Percentiles rank a stretch among this genome's conserved stretches.
Conservation (phyloP, 2,113 vertebrate genomes). For the Urocolius indicus region DNA sequence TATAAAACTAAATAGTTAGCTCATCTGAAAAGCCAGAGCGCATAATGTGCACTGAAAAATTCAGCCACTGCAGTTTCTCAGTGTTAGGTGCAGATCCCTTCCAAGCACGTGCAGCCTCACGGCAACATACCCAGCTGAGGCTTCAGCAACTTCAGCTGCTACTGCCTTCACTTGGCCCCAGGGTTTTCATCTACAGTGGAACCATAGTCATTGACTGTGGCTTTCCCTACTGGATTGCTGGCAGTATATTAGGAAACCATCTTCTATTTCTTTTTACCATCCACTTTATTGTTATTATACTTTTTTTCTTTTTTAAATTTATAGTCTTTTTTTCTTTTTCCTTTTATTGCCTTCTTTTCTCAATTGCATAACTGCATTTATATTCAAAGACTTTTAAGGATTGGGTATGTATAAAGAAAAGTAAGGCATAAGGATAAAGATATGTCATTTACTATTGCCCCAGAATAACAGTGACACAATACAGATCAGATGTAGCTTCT, state of each 20-base stretch:
- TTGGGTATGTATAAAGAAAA: not conserved
- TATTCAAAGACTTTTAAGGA: not conserved
- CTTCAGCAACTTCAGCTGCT: not conserved
- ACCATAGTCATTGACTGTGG: accelerated
- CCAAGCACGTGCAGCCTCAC: not conserved
- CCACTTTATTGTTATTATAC: not conserved
- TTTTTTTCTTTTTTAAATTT: not conserved
- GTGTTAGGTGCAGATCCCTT: accelerated
- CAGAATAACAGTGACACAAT: not conserved
- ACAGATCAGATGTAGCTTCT: not conserved
- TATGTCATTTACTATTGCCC: not conserved
- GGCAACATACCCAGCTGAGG: accelerated
- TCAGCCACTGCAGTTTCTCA: not conserved
- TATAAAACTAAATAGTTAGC: not conserved
- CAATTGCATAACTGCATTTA: not conserved
- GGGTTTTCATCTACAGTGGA: not conserved
- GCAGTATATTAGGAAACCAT: not conserved
- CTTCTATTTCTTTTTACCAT: not conserved
- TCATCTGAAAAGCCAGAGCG: not conserved
- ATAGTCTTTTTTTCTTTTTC: not conserved
- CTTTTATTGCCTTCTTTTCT: not conserved
- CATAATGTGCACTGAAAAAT: not conserved
- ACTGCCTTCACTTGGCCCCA: accelerated
- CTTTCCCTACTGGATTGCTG: not conserved
- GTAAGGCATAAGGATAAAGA: not conserved